Base-by-base conservation (phyloP, 2,888 invertebrate species). In the Pristionchus japonicus region DNA sequence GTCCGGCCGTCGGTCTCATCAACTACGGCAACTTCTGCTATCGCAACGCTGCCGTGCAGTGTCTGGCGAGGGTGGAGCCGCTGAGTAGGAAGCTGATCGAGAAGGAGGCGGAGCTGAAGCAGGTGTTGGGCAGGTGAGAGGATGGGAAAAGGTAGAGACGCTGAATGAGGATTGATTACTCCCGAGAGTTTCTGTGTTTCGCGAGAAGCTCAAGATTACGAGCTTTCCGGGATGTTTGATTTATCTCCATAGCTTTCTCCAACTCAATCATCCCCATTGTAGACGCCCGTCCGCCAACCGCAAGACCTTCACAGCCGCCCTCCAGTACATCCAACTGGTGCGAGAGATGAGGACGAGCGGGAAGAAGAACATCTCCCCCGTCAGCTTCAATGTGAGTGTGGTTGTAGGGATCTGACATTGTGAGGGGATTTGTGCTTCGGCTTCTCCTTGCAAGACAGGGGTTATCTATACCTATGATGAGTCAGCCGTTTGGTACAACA, bases 21-120 rank as follows among this genome's bases (percentile, higher is more conserved):
- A 98, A 98, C 95, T 95, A 98, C 70, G 98, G 93, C n/a, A 98
- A 98, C 95, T 98, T 98, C 0, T 98, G 98, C 95, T 98, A 97
- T 95, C 97, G 98, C 97, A 98, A 98, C 95, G 97, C 97, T 0
- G 97, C 98, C 1, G 95, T 98, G 34, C 98, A 98, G 95, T 96
- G 97, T 83, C 89, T 92, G 37, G 91, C 92, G 1, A 87, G 91
- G 86, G 91, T 85, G 61, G 85, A 85, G 2, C 92, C 92, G 0
- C 85, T 92, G 23, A 91, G 90, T 23, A 90, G 91, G 82, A 90
- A 88, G 40, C 87, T 92, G 20, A 80, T 92, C 34, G 89, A 91
- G 49, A 91, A 90, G 43, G 89, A 89, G 43, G 1, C 23, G 40
- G 85, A 85, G 27, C 64, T 85, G 85, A 37, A 43, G 43, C 61